phyloP scores from a whole-genome alignment of 2,113 vertebrate genomes.

The Cyanocitta stelleri region DNA sequence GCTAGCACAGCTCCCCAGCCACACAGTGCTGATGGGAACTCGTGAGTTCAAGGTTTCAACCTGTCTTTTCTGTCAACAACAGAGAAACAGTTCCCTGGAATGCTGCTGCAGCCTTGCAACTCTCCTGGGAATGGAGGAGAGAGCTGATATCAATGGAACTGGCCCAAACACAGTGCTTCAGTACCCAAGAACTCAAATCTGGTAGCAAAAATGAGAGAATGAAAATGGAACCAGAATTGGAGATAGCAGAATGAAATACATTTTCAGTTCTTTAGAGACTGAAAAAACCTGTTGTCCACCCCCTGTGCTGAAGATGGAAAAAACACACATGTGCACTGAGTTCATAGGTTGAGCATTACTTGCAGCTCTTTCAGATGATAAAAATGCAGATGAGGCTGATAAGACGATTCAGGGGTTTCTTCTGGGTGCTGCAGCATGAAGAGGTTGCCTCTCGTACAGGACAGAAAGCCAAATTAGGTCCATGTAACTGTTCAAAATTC shows the following conservation, averaged over 20 bases:
- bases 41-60: neutral
- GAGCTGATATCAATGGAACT: neutral
- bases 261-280: neutral
- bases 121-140: neutral
- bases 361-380: constrained; percentile 10
- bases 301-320: neutral
- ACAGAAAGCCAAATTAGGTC: constrained; percentile 47
- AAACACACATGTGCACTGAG: neutral
- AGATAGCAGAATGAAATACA: neutral
- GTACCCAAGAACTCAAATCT: neutral
- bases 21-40: accelerated
- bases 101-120: neutral
- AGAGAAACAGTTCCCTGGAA: neutral
- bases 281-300: neutral
- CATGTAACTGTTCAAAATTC: constrained; percentile 44
- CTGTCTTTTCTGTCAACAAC: neutral
- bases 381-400: constrained; percentile 6
- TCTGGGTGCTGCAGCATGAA: neutral
- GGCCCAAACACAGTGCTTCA: neutral
- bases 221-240: neutral
- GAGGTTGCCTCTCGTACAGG: neutral
- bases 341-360: neutral
- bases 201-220: neutral
- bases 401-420: neutral
- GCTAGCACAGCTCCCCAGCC: neutral